These are phyloP conservation scores for Amphiprion clarkii DNA, from an alignment of 2,797 vertebrate genomes.

Conservation along the genomic window DNA sequence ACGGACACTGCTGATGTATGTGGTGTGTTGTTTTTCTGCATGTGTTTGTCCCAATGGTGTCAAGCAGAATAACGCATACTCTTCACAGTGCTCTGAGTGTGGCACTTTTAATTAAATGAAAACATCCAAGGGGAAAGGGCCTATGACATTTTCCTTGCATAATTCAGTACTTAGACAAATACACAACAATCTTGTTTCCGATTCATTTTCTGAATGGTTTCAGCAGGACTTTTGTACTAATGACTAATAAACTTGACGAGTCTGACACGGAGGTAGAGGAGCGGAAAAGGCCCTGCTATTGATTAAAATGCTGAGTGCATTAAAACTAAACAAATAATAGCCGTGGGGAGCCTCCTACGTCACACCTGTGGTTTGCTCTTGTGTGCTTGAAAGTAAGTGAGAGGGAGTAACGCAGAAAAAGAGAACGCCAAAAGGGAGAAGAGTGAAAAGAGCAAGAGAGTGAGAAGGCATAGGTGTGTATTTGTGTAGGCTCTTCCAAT, in stretches of 20 bases:
- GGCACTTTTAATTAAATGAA: conserved; percentile 67
- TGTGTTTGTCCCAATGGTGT: conserved; percentile 21
- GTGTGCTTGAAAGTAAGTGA: conserved; percentile 20
- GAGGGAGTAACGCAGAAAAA: conserved; percentile 11
- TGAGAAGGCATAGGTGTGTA: conserved; percentile 44
- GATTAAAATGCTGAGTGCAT: conserved; percentile 75
- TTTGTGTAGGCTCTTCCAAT: conserved; percentile 48
- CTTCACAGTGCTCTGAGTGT: conserved; percentile 18
- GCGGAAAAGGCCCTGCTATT: conserved; percentile 65
- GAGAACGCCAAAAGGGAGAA: conserved; percentile 6
- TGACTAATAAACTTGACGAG: conserved; percentile 72
- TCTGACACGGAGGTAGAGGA: conserved; percentile 56
- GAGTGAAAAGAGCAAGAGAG: conserved; percentile 22
- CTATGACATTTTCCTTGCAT: conserved; percentile 47
- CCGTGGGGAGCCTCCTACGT: conserved; percentile 43
- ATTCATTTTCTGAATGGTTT: conserved; percentile 61
- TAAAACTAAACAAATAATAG: conserved; percentile 71
- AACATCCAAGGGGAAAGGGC: conserved; percentile 50
- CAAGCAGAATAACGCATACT: conserved; percentile 24
- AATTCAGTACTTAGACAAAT: conserved; percentile 56
- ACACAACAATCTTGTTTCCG: conserved; percentile 42
- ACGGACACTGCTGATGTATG: not conserved
- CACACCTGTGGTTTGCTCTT: conserved; percentile 30
- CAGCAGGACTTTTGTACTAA: conserved; percentile 65
- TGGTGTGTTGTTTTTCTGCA: conserved; percentile 12